phyloP scores from a whole-genome alignment of 1,140 invertebrate species.

The Drosophila ercepeae region DNA sequence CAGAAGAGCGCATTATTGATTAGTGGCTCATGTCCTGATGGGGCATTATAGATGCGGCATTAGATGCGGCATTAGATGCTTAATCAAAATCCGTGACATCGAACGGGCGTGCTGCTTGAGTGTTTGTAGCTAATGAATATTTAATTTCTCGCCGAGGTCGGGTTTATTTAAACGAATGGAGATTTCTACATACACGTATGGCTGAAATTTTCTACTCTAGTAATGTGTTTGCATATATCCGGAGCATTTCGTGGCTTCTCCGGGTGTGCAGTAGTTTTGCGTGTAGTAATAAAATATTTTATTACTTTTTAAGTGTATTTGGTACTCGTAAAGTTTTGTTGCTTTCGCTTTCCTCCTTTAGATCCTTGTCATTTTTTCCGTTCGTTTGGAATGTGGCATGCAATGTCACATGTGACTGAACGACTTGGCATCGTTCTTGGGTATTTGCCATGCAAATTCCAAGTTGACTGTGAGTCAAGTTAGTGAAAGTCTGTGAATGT shows the following conservation, averaged over 20 bases:
- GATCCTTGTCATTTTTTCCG: not conserved
- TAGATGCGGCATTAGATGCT: slow-evolving; percentile 40
- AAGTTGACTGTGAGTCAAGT: slow-evolving; percentile 47
- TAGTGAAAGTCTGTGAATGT: slow-evolving; percentile 65
- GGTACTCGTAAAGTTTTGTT: slow-evolving; percentile 71
- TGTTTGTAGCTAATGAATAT: slow-evolving; percentile 52
- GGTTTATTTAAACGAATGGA: slow-evolving; percentile 14
- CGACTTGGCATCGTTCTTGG: slow-evolving; percentile 51
- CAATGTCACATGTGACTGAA: slow-evolving; percentile 74
- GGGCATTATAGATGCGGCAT: slow-evolving; percentile 38
- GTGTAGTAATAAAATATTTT: slow-evolving; percentile 68
- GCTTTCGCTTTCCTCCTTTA: slow-evolving; percentile 16
- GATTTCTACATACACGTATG: not conserved
- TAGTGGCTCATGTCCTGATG: slow-evolving; percentile 53
- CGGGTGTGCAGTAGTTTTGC: slow-evolving; percentile 43
- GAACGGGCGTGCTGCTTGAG: slow-evolving; percentile 18
- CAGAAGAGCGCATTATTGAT: slow-evolving; percentile 66
- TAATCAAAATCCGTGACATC: slow-evolving; percentile 58
- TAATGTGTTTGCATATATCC: slow-evolving; percentile 55
- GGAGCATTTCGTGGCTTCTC: slow-evolving; percentile 25
- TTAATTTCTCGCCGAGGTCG: slow-evolving; percentile 29
- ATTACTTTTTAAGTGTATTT: slow-evolving; percentile 80
- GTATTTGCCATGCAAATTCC: slow-evolving; percentile 74
- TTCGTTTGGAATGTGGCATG: slow-evolving; percentile 45
- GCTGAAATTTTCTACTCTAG: not conserved